Percentiles rank a stretch among this genome's conserved stretches.
Evolutionary conservation across 2,888 invertebrate species (phyloP).

Genomic region (Pimpla rufipes): DNA sequence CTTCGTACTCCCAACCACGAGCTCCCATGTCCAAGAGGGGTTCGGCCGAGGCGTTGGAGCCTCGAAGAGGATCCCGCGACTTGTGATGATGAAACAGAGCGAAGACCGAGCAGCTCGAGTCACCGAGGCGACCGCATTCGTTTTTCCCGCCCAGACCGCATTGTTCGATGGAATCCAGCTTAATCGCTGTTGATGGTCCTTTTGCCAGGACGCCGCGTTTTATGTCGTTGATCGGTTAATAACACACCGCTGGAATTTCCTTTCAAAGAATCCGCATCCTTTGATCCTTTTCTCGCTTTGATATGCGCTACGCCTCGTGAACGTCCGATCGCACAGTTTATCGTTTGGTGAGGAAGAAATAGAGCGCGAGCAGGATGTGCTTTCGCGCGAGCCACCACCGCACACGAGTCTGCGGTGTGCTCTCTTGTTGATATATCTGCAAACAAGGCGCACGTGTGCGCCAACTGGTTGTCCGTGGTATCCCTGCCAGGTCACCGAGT

Average conservation of each 20-base stretch:
- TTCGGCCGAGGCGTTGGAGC: conserved; percentile 80
- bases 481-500: conserved; percentile 61
- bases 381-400: conserved; percentile 50
- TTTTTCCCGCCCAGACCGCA: conserved; percentile 41
- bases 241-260: neutral
- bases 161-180: conserved; percentile 60
- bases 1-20: conserved; percentile 83
- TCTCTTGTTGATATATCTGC: conserved; percentile 44
- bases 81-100: conserved; percentile 73
- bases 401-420: conserved; percentile 10
- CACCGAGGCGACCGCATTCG: conserved; percentile 55
- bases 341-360: conserved; percentile 57
- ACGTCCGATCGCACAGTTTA: conserved; percentile 22
- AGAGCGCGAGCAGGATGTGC: conserved; percentile 62
- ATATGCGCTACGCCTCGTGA: conserved; percentile 26
- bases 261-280: conserved; percentile 20
- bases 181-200: neutral
- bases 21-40: conserved; percentile 85
- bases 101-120: conserved; percentile 78
- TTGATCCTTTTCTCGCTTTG: conserved; percentile 46
- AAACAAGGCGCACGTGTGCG: conserved; percentile 55
- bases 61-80: conserved; percentile 80
- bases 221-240: neutral
- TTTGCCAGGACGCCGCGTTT: neutral
- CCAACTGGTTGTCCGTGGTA: conserved; percentile 22